phyloP scores from a whole-genome alignment of 2,888 invertebrate genomes.

The Siphlonurus alternatus region DNA sequence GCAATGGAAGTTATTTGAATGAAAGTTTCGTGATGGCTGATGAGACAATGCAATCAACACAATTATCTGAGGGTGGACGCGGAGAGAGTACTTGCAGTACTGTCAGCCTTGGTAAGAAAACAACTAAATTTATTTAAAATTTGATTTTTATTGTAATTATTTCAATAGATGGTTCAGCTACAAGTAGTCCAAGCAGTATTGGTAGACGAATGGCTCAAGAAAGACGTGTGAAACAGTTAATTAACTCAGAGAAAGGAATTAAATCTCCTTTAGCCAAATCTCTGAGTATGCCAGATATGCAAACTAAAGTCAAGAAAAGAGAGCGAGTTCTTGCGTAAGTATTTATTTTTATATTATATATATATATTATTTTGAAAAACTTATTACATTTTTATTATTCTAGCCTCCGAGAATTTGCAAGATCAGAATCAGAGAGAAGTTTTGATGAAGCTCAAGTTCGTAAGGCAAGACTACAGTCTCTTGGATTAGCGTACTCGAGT shows the following conservation, averaged over 20 bases:
- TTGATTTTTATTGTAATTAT: no score
- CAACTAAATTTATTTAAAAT: no score
- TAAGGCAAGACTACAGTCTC: conserved; percentile 41
- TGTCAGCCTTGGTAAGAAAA: neutral
- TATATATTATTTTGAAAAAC: no score
- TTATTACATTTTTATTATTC: neutral
- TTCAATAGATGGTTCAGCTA: no score
- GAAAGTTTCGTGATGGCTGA: conserved; percentile 11
- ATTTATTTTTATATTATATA: neutral
- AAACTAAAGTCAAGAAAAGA: conserved; percentile 51
- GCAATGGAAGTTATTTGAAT: conserved; percentile 11
- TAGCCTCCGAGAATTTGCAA: conserved; percentile 41
- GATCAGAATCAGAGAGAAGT: conserved; percentile 65
- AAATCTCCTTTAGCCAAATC: conserved; percentile 51
- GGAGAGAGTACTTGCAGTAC: neutral
- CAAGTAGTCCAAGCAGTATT: neutral
- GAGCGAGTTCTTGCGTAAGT: conserved; percentile 55
- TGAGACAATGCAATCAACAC: conserved; percentile 6
- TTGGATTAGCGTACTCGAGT: conserved; percentile 50
- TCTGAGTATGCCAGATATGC: conserved; percentile 69
- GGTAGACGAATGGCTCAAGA: neutral
- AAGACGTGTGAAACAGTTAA: neutral
- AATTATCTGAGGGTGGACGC: conserved; percentile 3
- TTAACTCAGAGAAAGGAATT: neutral
- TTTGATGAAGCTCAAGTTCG: conserved; percentile 50